A percentile compares a stretch with the other conserved stretches of the same genome.
These are phyloP conservation scores for Psittacula derbiana DNA, from an alignment of 2,797 vertebrate genomes.

Conservation along the genomic window DNA sequence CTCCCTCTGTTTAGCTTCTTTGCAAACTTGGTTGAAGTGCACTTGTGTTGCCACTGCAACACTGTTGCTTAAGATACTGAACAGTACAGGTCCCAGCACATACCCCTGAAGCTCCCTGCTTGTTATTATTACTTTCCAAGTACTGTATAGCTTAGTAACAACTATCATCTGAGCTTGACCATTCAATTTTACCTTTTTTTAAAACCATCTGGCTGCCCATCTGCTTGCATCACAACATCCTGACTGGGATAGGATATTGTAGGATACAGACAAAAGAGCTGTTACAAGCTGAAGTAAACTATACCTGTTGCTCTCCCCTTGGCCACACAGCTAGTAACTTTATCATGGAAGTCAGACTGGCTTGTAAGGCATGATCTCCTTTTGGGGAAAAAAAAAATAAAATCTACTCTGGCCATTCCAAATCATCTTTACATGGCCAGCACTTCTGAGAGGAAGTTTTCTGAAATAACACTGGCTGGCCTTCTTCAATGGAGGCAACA, in stretches of 20 bases:
- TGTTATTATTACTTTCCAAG: neutral
- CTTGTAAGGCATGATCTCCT: neutral
- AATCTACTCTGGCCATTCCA: neutral
- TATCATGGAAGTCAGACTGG: neutral
- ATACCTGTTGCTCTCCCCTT: neutral
- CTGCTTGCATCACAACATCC: neutral
- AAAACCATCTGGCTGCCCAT: neutral
- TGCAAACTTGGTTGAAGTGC: neutral
- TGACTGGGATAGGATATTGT: neutral
- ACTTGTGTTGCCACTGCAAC: neutral
- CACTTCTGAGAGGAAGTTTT: neutral
- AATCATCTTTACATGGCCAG: neutral
- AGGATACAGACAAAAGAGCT: neutral
- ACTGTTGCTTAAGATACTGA: neutral
- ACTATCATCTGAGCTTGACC: neutral
- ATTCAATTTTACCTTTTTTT: neutral
- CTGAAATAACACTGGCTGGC: neutral
- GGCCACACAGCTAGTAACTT: neutral
- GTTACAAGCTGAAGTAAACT: neutral
- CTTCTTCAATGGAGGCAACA: rapidly evolving
- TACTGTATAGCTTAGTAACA: neutral
- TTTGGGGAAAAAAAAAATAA: neutral
- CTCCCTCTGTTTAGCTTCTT: neutral
- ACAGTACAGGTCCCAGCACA: neutral
- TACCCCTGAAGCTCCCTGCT: neutral